A percentile compares a stretch with the other conserved stretches of the same genome.
Conservation (phyloP, 1,140 invertebrate genomes). For the Dendroctonus ponderosae region DNA sequence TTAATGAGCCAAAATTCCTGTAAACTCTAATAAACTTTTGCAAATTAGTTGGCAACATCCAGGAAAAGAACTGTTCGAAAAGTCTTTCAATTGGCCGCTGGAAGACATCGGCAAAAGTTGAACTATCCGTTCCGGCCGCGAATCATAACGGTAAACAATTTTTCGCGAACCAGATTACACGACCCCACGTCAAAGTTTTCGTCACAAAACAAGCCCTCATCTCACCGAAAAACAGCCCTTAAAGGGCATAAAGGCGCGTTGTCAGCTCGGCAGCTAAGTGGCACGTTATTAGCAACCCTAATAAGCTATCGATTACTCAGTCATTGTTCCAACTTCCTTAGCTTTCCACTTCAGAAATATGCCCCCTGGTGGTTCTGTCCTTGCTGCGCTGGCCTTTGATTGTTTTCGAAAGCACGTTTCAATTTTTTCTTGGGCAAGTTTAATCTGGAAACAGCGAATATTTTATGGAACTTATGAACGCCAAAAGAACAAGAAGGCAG, state of each 20-base stretch:
- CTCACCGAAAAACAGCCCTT: conserved; percentile 22
- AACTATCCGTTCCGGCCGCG: too few species aligned
- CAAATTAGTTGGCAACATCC: conserved; percentile 3
- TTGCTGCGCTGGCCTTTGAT: background rate
- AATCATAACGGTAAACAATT: too few species aligned
- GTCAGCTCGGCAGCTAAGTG: conserved; percentile 28
- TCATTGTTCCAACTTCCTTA: conserved; percentile 26
- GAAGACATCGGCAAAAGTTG: too few species aligned
- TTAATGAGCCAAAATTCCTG: conserved; percentile 3
- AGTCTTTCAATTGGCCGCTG: background rate
- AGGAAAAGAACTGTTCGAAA: background rate
- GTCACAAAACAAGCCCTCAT: conserved; percentile 1
- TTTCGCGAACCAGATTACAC: too few species aligned
- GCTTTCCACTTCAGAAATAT: conserved; percentile 5
- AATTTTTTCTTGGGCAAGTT: too few species aligned
- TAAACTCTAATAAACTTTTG: conserved; percentile 4
- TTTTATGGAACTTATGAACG: too few species aligned
- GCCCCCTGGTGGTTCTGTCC: background rate
- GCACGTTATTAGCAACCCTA: conserved; percentile 30
- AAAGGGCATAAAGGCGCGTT: conserved; percentile 24
- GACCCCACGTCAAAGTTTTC: background rate
- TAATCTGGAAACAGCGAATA: too few species aligned
- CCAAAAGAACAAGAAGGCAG: too few species aligned
- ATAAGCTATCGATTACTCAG: conserved; percentile 28
- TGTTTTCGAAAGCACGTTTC: too few species aligned